phyloP scores from a whole-genome alignment of 2,888 invertebrate genomes.

The Tipula helvola region DNA sequence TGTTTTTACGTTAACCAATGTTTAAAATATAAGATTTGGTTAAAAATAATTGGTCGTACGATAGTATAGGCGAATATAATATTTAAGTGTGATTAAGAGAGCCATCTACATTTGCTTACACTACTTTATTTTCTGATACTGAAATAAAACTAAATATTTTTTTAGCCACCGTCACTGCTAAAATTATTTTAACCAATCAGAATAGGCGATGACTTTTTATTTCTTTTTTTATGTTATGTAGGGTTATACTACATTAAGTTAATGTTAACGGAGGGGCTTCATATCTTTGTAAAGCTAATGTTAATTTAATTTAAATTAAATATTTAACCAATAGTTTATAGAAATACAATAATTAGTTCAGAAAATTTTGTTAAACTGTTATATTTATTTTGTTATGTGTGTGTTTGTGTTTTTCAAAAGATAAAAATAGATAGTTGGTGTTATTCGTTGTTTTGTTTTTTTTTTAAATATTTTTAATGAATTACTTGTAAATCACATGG shows the following conservation, averaged over 20 bases:
- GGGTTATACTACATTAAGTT: neutral
- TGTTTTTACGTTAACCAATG: neutral
- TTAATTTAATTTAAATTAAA: neutral
- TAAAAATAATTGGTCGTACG: neutral
- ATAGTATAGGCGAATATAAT: neutral
- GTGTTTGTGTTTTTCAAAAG: neutral
- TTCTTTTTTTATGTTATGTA: neutral
- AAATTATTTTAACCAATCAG: too few species aligned
- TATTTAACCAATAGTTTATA: neutral
- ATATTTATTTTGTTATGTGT: neutral
- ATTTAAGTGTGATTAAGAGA: neutral
- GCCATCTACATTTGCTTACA: neutral
- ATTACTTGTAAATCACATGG: neutral
- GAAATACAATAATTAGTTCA: neutral
- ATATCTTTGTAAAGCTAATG: neutral
- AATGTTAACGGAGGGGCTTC: too few species aligned
- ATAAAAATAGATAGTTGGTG: neutral
- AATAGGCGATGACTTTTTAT: too few species aligned
- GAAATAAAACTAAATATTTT: neutral
- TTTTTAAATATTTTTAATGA: neutral
- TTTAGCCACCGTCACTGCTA: too few species aligned
- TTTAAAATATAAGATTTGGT: neutral
- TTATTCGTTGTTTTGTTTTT: neutral
- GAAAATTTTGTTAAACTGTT: neutral
- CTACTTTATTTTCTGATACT: neutral